Conservation (phyloP, 1,140 invertebrate genomes). For the Neodiprion lecontei region DNA sequence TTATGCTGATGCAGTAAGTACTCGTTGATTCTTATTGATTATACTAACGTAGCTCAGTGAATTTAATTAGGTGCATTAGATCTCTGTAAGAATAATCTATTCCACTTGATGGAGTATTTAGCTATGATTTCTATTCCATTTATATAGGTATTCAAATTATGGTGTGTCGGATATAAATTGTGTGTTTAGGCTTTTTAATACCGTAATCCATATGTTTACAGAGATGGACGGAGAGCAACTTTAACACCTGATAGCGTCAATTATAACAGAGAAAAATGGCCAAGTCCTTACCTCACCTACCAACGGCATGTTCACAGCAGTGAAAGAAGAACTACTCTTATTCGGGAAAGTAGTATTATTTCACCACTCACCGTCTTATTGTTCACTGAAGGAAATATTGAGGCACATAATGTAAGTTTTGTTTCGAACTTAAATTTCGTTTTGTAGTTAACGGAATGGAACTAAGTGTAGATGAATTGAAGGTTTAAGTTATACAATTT, state of each 20-base stretch:
- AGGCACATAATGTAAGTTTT: constrained; percentile 39
- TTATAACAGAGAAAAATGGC: constrained; percentile 53
- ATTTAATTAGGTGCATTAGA: constrained; percentile 20
- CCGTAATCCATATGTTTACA: constrained; percentile 40
- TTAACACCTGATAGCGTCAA: constrained; percentile 66
- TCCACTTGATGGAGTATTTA: background rate
- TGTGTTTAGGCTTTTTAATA: background rate
- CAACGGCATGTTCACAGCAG: constrained; percentile 56
- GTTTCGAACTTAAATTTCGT: constrained; percentile 12
- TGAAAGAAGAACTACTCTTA: constrained; percentile 55
- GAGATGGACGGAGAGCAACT: constrained; percentile 56
- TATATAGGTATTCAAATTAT: background rate
- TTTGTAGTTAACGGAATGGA: constrained; percentile 1
- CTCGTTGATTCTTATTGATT: constrained; percentile 10
- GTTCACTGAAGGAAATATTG: constrained; percentile 50
- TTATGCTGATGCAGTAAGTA: constrained; percentile 59
- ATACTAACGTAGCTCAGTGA: constrained; percentile 21
- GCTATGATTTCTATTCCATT: background rate
- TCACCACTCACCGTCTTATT: constrained; percentile 63
- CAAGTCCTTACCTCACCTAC: constrained; percentile 55
- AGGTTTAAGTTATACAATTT: constrained; percentile 24
- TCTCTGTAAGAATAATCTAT: background rate
- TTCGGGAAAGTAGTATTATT: constrained; percentile 62
- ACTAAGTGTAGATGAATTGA: constrained; percentile 19
- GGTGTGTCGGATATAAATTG: background rate